A percentile compares a stretch with the other conserved stretches of the same genome.
Conservation (phyloP, 2,113 vertebrate species). For the Riparia riparia region DNA sequence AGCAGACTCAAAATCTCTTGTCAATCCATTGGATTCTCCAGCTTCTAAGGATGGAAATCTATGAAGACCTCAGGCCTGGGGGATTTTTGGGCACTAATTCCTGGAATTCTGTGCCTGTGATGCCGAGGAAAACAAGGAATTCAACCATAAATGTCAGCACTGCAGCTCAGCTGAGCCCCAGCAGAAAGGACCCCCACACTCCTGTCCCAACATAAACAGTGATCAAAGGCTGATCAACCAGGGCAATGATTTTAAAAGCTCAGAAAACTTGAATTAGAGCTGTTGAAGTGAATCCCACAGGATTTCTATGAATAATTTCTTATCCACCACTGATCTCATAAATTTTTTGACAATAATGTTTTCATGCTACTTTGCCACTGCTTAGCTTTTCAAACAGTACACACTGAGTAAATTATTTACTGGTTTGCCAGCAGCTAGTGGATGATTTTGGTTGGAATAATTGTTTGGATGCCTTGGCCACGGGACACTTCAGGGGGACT, state of each 20-base stretch:
- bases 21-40: not conserved
- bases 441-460: not conserved
- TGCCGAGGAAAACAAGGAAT: not conserved
- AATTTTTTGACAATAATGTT: constrained; percentile 12
- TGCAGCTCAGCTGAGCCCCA: not conserved
- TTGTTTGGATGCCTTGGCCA: not conserved
- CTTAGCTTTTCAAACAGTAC: not conserved
- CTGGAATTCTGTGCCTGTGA: not conserved
- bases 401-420: constrained; percentile 9
- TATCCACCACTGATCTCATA: not conserved
- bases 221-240: not conserved
- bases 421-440: not conserved
- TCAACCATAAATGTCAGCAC: not conserved
- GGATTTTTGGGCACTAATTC: not conserved
- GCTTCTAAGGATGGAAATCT: not conserved
- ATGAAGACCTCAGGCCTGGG: not conserved
- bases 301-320: constrained; percentile 33
- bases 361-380: constrained; percentile 13
- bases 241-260: not conserved
- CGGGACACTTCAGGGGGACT: not conserved
- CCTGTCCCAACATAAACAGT: not conserved
- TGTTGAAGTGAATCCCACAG: not conserved
- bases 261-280: not conserved
- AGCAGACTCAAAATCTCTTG: not conserved
- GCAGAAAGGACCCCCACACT: not conserved